Percentiles rank a stretch among this genome's conserved stretches.
phyloP scores from a whole-genome alignment of 2,113 vertebrate species.

The Hylia prasina region DNA sequence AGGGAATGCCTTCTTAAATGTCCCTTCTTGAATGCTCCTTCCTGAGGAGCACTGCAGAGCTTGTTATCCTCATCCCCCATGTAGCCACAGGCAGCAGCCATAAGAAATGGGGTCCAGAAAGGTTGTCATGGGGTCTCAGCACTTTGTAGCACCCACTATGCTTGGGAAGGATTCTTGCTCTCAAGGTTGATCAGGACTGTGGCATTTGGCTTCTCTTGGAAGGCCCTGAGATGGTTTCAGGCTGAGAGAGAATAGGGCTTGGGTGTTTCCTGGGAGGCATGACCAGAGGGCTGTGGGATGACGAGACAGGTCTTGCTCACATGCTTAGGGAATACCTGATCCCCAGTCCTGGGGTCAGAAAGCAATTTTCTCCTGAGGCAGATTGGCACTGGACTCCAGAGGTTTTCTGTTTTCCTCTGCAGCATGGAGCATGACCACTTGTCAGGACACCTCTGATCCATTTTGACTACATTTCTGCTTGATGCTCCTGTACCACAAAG shows the following conservation, averaged over 20 bases:
- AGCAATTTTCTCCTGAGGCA: background rate
- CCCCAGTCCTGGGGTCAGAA: background rate
- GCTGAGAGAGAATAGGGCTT: background rate
- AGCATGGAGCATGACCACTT: background rate
- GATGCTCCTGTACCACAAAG: background rate
- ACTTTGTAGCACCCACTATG: background rate
- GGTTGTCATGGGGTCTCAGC: background rate
- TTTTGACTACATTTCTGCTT: background rate
- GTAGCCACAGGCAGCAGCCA: background rate
- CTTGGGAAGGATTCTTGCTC: background rate
- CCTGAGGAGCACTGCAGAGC: background rate
- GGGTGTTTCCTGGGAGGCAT: too few relatives aligned
- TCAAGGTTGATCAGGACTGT: accelerated
- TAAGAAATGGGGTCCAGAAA: background rate
- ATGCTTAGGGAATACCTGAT: too few relatives aligned
- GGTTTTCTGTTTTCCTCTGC: background rate
- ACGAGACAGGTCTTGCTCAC: background rate
- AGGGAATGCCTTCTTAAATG: background rate
- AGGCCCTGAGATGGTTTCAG: background rate
- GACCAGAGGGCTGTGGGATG: background rate
- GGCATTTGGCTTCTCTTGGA: background rate
- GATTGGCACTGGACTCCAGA: too few relatives aligned
- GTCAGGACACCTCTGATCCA: background rate
- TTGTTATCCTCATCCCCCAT: accelerated
- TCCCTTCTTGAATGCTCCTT: background rate